Base-by-base conservation (phyloP, 2,113 vertebrate species). In the Bos indicus region DNA sequence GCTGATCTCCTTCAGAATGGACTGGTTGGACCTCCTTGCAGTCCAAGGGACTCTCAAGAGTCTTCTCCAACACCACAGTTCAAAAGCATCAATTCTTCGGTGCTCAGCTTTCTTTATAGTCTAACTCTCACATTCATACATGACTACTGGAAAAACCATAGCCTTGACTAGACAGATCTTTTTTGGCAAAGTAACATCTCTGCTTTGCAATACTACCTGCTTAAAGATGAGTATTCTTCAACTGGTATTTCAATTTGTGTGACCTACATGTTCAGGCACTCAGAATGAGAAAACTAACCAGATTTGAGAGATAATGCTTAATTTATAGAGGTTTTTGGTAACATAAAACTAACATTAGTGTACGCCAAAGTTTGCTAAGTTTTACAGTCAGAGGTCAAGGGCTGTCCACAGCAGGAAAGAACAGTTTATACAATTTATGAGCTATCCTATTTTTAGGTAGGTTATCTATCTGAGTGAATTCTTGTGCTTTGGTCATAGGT, bases 391-490 rank as follows among this genome's bases (percentile, higher is more conserved):
- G 21, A 96, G 83, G 96, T 92, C 82, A 95, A 96, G 89, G 43
- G 59, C 88, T 96, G 43, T 90, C 57, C 13, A n/a, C 43, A 94
- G 83, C 40, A 57, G 26, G 60, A 36, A 90, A 92, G 81, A 95
- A 85, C 7, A 96, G 56, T 62, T 90, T 86, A 62, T 92, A 96
- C 88, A 96, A 96, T 93, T 88, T 94, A 94, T 90, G 83, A 95
- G 67, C 87, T 46, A 21, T 77, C 33, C 90, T 97, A n/a, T 93
- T 97, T 97, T 96, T 96, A 97, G 84, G 33, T 80, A 62, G 33
- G 51, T 89, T 97, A 26, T 82, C 93, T 97, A 52, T 97, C 77
- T 91, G 64, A 94, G 88, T 94, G 87, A 93, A 93, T 91, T 97
- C 88, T 81, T 95, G 33, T 43, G 67, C 92, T 14, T 82, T 84